A percentile compares a stretch with the other conserved stretches of the same genome.
Evolutionary conservation across 1,140 invertebrate species (phyloP).

Genomic region (Drosophila nigromelanica): DNA sequence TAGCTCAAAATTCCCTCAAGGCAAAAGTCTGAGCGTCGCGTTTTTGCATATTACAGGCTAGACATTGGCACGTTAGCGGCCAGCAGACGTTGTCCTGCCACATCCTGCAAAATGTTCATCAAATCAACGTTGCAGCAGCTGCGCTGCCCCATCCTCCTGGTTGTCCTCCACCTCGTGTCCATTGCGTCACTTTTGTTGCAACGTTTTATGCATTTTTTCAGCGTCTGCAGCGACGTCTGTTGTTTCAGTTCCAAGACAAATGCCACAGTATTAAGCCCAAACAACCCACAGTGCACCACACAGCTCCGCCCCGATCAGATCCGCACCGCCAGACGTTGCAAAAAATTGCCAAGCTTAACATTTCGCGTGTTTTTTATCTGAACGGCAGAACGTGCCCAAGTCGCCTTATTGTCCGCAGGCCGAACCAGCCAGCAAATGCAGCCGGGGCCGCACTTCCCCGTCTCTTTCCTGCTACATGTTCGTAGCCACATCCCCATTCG

Average conservation of each 20-base stretch:
- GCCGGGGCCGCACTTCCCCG: constrained; percentile 2
- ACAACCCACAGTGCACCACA: constrained; percentile 2
- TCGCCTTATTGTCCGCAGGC: constrained; percentile 56
- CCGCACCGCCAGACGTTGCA: constrained; percentile 55
- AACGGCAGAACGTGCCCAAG: constrained; percentile 66
- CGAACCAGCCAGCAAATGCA: constrained; percentile 63
- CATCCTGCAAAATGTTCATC: constrained; percentile 70
- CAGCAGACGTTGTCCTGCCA: constrained; percentile 39
- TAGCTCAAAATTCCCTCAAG: constrained; percentile 66
- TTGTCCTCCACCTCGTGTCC: constrained; percentile 4
- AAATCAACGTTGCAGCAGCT: constrained; percentile 79
- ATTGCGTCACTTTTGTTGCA: constrained; percentile 71
- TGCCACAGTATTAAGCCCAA: constrained; percentile 76
- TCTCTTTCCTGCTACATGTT: not conserved
- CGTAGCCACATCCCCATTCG: not conserved
- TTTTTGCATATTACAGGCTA: constrained; percentile 77
- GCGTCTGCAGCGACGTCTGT: constrained; percentile 72
- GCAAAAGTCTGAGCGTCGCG: constrained; percentile 68
- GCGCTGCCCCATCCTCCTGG: constrained; percentile 26
- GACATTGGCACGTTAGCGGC: constrained; percentile 72
- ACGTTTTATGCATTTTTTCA: constrained; percentile 81
- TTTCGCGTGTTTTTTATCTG: constrained; percentile 70
- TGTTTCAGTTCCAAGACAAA: constrained; percentile 79
- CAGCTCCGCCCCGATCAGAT: not conserved
- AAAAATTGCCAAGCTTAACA: constrained; percentile 80